A percentile compares a stretch with the other conserved stretches of the same genome.
Conservation (phyloP, 2,113 vertebrate species). For the Vulpes vulpes region DNA sequence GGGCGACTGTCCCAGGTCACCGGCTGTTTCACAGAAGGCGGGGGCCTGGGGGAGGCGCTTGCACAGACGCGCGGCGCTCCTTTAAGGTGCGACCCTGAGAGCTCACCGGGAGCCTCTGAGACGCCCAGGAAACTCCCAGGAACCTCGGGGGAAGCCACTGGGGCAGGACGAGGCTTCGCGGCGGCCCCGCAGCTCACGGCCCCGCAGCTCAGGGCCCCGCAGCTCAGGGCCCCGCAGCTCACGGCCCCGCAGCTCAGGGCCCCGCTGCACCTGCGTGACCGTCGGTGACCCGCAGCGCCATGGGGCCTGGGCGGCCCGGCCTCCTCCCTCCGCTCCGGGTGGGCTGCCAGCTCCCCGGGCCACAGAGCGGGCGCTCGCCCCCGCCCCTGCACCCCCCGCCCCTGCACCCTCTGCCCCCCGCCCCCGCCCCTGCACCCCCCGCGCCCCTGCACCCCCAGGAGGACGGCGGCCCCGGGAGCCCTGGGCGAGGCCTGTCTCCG, state of each 20-base stretch:
- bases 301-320: background rate
- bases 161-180: background rate
- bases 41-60: background rate
- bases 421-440: background rate
- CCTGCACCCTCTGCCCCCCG: too few relatives aligned
- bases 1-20: background rate
- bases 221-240: background rate
- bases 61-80: background rate
- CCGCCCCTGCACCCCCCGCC: background rate
- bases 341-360: too few relatives aligned
- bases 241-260: too few relatives aligned
- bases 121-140: background rate
- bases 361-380: background rate
- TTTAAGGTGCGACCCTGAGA: background rate
- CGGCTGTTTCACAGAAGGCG: fast-evolving
- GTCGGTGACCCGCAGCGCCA: background rate
- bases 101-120: background rate
- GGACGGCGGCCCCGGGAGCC: background rate
- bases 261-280: background rate
- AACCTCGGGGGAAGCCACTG: background rate
- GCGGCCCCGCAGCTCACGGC: background rate
- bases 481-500: background rate
- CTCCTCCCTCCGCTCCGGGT: too few relatives aligned
- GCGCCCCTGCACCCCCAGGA: background rate
- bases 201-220: background rate